Evolutionary conservation across 92 coral and sea anemone genomes (phyloP), one percentile per base, ranked within the genome.

Genomic region (Bergia puertoricense): DNA sequence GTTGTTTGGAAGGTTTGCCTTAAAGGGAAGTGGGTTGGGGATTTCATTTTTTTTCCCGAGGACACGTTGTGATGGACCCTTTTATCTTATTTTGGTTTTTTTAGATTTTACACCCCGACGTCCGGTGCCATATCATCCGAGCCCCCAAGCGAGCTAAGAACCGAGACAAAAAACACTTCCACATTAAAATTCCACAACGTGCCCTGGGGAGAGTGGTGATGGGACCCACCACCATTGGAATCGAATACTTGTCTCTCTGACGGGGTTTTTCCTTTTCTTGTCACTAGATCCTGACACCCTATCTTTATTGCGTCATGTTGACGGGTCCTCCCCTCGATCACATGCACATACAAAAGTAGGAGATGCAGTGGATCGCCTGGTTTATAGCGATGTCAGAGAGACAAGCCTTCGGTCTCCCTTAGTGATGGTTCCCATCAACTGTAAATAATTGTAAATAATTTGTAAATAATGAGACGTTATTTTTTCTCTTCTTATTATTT

Each of bases 311-410:
- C 8, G 56, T 50, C 10, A 50, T 50, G 56, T 68, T 68, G 74
- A 68, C 74, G 74, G 74, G 74, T 68, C 74, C 74, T 68, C 74
- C 74, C 74, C 74, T 30, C 74, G 74, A 68, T 68, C 74, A 68
- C 74, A 18, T 68, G 74, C 74, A 68, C 74, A 18, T 68, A 68
- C 74, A 68, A 30, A 30, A 30, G 30, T 30, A 30, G 30, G 30
- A 30, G 30, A 30, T 30, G 30, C 30, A 30, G 30, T 30, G 30
- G 30, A 30, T 30, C 30, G 30, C 30, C 30, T 30, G 30, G 30
- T 30, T 30, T 30, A 30, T 30, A 30, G 30, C 30, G 30, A 30
- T 30, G 30, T 30, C 30, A 30, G 30, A 30, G 30, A 30, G 30
- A 30, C 30, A 30, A 30, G 30, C 30, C 30, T 30, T 30, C 30